These are phyloP conservation scores for Oreochromis aureus DNA, from an alignment of 2,113 vertebrate species.

Conservation along the genomic window DNA sequence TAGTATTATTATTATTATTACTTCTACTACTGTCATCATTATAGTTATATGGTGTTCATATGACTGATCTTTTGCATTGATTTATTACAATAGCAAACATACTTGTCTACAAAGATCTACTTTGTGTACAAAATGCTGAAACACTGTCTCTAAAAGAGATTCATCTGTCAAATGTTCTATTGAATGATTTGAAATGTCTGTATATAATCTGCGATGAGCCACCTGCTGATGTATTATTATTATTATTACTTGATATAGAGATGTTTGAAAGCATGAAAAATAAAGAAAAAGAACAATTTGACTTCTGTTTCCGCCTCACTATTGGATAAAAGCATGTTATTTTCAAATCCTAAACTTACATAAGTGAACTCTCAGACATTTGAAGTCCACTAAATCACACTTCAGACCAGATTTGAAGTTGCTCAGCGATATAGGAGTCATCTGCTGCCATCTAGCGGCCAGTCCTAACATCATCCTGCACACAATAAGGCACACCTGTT, in stretches of 20 bases:
- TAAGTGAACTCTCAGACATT: not conserved
- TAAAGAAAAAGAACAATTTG: conserved; percentile 16
- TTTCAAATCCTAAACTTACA: not conserved
- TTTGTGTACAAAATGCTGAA: conserved; percentile 71
- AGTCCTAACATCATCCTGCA: not conserved
- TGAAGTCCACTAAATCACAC: not conserved
- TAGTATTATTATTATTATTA: not conserved
- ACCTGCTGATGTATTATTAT: conserved; percentile 43
- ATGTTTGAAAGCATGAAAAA: conserved; percentile 57
- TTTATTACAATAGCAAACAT: conserved; percentile 67
- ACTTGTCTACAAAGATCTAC: conserved; percentile 74
- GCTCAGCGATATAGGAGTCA: not conserved
- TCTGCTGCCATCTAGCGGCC: conserved; percentile 42
- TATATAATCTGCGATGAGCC: conserved; percentile 45
- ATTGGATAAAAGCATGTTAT: not conserved
- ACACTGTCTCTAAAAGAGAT: conserved; percentile 79
- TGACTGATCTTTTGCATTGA: conserved; percentile 65
- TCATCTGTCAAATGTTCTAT: conserved; percentile 77
- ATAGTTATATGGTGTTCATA: conserved; percentile 70
- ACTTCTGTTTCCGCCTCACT: not conserved
- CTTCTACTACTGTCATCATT: not conserved
- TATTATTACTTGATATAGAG: conserved; percentile 11
- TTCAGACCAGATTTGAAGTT: not conserved
- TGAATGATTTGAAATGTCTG: conserved; percentile 72
- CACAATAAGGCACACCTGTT: conserved; percentile 43